Evolutionary conservation across 64 coral and sea anemone genomes (phyloP).

Genomic region (Montipora efflorescens): DNA sequence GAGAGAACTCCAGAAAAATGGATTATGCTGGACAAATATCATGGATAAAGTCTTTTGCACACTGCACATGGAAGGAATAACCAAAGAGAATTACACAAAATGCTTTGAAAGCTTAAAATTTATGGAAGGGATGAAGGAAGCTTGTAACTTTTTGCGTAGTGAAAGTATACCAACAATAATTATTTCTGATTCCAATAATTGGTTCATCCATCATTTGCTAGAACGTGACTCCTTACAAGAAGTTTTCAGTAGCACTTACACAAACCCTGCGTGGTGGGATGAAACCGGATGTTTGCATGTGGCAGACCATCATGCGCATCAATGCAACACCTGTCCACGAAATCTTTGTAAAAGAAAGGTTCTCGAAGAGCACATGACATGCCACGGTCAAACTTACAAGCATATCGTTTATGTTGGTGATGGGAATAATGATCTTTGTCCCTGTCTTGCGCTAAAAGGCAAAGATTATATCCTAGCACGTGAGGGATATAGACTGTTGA

Average conservation of each 20-base stretch:
- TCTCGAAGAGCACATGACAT: conserved; percentile 40
- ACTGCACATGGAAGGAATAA: conserved; percentile 70
- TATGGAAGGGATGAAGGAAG: conserved; percentile 95
- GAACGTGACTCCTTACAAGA: conserved; percentile 62
- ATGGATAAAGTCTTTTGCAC: conserved; percentile 81
- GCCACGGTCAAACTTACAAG: conserved; percentile 42
- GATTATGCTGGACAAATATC: conserved; percentile 92
- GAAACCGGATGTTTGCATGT: conserved; percentile 62
- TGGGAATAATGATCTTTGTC: conserved; percentile 86
- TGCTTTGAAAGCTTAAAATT: conserved; percentile 93
- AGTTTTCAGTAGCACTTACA: conserved; percentile 71
- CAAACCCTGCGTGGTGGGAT: conserved; percentile 91
- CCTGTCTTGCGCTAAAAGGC: conserved; percentile 52
- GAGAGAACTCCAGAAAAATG: conserved; percentile 54
- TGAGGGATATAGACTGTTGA: conserved; percentile 77
- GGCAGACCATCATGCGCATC: conserved; percentile 72
- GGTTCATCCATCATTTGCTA: conserved; percentile 91
- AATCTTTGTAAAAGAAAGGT: conserved; percentile 94
- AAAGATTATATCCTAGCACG: conserved; percentile 80
- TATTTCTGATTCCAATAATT: conserved; percentile 96
- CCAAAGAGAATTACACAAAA: conserved; percentile 71
- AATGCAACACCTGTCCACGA: conserved; percentile 64
- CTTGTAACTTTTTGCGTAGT: conserved; percentile 63
- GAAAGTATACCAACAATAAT: conserved; percentile 72
- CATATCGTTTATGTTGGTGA: conserved; percentile 93